A percentile compares a stretch with the other conserved stretches of the same genome.
Evolutionary conservation across 2,797 vertebrate species (phyloP).

Genomic region (Hemibagrus guttatus): DNA sequence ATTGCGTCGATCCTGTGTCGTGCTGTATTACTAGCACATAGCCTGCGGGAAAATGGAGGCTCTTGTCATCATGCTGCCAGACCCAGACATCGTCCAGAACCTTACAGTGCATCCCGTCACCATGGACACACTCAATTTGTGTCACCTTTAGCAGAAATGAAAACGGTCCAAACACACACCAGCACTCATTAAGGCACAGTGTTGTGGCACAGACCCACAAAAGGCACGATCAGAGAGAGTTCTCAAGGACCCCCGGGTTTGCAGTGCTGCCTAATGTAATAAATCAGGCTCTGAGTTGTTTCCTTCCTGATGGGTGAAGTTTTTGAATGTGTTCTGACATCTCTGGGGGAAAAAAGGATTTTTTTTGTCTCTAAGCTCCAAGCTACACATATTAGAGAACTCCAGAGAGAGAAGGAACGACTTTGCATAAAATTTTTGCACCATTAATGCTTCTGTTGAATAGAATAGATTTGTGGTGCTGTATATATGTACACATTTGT

Average conservation of each 20-base stretch:
- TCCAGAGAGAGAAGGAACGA: neutral
- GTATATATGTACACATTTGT: neutral
- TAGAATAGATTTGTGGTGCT: neutral
- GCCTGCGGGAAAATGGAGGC: slow-evolving; percentile 10
- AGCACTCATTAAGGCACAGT: slow-evolving; percentile 20
- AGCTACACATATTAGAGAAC: neutral
- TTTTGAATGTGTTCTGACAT: neutral
- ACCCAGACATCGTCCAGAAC: slow-evolving; percentile 21
- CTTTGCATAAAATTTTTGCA: neutral
- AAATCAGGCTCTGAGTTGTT: slow-evolving; percentile 22
- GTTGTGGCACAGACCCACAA: slow-evolving; percentile 3
- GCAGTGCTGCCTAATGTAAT: slow-evolving; percentile 10
- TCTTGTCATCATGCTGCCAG: slow-evolving; percentile 16
- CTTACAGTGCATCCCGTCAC: slow-evolving; percentile 14
- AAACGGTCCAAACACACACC: slow-evolving; percentile 24
- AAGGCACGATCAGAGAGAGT: neutral
- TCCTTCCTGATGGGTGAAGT: neutral
- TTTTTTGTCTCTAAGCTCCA: neutral
- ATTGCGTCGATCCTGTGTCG: slow-evolving; percentile 18
- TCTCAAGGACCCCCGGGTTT: neutral
- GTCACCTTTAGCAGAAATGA: slow-evolving; percentile 30
- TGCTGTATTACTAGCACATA: slow-evolving; percentile 11
- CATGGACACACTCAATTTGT: slow-evolving; percentile 42
- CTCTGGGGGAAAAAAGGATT: neutral
- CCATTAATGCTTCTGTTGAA: neutral